Base-by-base conservation (phyloP, 1,140 invertebrate species). In the Papilio glaucus region DNA sequence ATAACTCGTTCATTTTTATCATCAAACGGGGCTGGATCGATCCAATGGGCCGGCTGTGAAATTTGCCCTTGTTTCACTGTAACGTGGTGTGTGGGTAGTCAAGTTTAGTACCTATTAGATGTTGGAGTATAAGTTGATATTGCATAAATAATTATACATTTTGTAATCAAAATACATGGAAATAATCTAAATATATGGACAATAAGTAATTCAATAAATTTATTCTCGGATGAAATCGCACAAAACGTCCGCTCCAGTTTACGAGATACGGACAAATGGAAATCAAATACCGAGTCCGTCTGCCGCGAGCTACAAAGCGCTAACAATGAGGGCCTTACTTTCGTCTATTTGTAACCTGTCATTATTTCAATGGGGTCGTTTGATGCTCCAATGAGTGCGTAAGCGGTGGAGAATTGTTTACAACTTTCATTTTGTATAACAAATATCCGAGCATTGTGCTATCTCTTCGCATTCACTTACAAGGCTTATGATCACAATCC, bases 311-410 rank as follows among this genome's bases (percentile, higher is more conserved):
- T 8, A 39, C 62, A 37, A 18, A 15, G 71, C 72, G 3, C 72
- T 77, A 72, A 88, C 87, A 88, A 88, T 87, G 72, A 82, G 70
- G 76, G 67, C 74, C 53, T 79, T 78, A 85, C 88, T 90, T 90
- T 90, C 88, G 78, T 85, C 81, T 81, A 88, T 90, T 90, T 87
- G 88, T 87, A 86, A 83, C 77, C 80, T 86, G 86, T 88, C 87
- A 85, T 84, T 85, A 84, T 75, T 71, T 83, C 78, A 85, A 88
- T 85, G 78, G 81, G 69, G 72, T 67, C 72, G 79, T 88, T 86
- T 86, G 81, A 88, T 85, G 86, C 78, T 83, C 82, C 80, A 83
- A 82, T 83, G 86, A 81, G 77, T 82, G 69, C 74, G 72, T 76
- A 76, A 72, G 67, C 60, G 39, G 41, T 24, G 12, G 65, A 75